These are phyloP conservation scores for Aromia moschata DNA, from an alignment of 2,888 invertebrate genomes.

Conservation along the genomic window DNA sequence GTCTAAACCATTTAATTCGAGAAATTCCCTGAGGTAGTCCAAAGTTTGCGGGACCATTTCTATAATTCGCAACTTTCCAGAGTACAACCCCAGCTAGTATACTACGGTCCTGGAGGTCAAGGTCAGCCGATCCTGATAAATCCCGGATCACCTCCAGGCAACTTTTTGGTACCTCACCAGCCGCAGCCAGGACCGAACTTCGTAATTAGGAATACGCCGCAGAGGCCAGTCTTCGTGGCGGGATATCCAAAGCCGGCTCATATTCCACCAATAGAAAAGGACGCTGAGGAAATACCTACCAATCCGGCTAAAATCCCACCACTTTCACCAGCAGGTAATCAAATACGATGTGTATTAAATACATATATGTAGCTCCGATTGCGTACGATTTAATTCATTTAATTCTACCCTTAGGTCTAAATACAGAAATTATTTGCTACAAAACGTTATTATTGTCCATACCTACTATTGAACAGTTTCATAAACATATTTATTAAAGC, in stretches of 20 bases:
- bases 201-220: constrained; percentile 43
- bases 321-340: constrained; percentile 24
- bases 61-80: constrained; percentile 36
- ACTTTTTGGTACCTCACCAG: constrained; percentile 55
- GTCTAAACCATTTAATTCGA: no score
- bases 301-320: constrained; percentile 54
- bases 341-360: no score
- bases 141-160: constrained; percentile 55
- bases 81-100: constrained; percentile 56
- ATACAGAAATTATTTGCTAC: no score
- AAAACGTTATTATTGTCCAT: no score
- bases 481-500: no score
- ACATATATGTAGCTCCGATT: no score
- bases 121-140: constrained; percentile 58
- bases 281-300: constrained; percentile 60
- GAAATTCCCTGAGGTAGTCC: no score
- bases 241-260: constrained; percentile 58
- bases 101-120: constrained; percentile 52
- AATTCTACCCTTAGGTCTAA: no score
- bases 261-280: constrained; percentile 59
- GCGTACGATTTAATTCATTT: no score
- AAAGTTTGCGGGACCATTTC: no score
- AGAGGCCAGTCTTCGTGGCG: constrained; percentile 50
- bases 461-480: no score
- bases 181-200: constrained; percentile 47